phyloP scores from a whole-genome alignment of 2,888 invertebrate species.

The Oligia latruncula region DNA sequence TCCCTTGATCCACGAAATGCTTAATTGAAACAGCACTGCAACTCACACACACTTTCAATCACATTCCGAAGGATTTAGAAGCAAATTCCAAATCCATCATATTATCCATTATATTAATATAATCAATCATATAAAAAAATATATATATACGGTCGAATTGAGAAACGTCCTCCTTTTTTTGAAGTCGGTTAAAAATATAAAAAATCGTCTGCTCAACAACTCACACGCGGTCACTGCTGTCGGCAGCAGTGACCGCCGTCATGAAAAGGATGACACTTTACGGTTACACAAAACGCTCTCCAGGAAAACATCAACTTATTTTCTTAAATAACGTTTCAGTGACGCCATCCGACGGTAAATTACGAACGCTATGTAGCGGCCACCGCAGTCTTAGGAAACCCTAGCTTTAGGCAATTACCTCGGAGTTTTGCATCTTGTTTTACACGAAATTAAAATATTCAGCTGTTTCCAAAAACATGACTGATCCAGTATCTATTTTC shows the following conservation, averaged over 20 bases:
- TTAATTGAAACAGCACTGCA: not conserved
- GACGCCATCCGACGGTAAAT: not conserved
- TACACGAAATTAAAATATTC: not conserved
- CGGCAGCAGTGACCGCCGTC: not conserved
- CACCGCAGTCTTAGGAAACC: not conserved
- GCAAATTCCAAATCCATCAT: not conserved
- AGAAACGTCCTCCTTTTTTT: too few species aligned
- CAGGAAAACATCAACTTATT: not conserved
- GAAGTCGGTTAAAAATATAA: too few species aligned
- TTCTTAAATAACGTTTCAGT: not conserved
- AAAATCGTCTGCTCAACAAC: not conserved
- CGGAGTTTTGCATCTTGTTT: not conserved
- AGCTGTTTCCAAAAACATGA: not conserved
- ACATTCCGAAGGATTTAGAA: not conserved
- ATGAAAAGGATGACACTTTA: not conserved
- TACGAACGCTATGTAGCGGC: not conserved
- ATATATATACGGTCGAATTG: too few species aligned
- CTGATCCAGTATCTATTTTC: slow-evolving; percentile 26
- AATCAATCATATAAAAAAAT: too few species aligned
- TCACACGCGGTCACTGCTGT: too few species aligned
- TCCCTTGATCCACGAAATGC: not conserved
- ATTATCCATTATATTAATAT: too few species aligned
- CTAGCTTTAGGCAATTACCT: not conserved
- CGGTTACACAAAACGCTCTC: not conserved
- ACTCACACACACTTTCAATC: not conserved